Conservation (phyloP, 1,140 invertebrate species). For the Drosophila novamexicana region DNA sequence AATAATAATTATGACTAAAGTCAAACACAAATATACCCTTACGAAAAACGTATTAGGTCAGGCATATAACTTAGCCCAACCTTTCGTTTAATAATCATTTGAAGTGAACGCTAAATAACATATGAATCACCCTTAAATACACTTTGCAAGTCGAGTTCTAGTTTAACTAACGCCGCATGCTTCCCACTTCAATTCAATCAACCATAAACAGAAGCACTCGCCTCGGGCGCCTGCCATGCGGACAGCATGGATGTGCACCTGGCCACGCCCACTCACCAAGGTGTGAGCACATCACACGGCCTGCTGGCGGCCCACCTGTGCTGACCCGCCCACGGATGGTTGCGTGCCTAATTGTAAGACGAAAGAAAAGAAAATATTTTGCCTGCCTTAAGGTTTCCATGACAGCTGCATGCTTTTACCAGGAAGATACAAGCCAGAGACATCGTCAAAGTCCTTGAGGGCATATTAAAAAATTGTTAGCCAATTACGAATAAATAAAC, state of each 20-base stretch:
- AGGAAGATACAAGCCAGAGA: not conserved
- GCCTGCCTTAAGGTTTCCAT: constrained; percentile 38
- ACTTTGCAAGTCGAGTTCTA: constrained; percentile 17
- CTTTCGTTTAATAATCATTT: not conserved
- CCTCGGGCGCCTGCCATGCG: constrained; percentile 47
- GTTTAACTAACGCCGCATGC: constrained; percentile 19
- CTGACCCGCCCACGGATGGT: constrained; percentile 23
- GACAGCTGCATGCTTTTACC: constrained; percentile 23
- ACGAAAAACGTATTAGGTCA: not conserved
- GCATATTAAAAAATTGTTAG: constrained; percentile 13
- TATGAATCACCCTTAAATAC: constrained; percentile 17
- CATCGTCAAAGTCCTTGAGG: constrained; percentile 17
- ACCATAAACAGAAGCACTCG: constrained; percentile 58
- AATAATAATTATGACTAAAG: not conserved
- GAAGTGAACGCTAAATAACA: constrained; percentile 5
- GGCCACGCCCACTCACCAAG: constrained; percentile 46
- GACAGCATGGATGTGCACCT: constrained; percentile 44
- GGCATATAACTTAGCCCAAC: no score
- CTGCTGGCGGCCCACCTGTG: constrained; percentile 43
- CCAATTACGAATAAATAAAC: constrained; percentile 16
- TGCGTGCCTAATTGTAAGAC: constrained; percentile 73
- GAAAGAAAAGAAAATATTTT: constrained; percentile 47
- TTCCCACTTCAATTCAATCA: constrained; percentile 69
- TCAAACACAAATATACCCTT: no score
- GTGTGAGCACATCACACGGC: constrained; percentile 61